phyloP scores from a whole-genome alignment of 2,888 invertebrate genomes.

The Dynastes hyllus region DNA sequence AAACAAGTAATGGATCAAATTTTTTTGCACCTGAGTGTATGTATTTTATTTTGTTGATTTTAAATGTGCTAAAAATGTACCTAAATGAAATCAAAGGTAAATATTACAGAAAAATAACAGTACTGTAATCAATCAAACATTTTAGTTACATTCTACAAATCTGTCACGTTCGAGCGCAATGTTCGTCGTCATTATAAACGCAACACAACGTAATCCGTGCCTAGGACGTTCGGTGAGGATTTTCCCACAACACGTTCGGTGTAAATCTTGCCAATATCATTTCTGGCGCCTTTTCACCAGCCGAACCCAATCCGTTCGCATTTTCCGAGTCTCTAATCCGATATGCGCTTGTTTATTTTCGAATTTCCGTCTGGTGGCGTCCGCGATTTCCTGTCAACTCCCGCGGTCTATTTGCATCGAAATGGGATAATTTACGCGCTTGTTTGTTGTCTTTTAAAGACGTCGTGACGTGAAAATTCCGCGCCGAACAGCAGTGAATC shows the following conservation, averaged over 20 bases:
- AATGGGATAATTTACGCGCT: conserved; percentile 25
- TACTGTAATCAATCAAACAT: no score
- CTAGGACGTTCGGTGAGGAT: neutral
- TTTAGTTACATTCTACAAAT: no score
- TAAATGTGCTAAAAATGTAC: no score
- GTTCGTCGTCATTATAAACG: no score
- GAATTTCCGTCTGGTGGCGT: neutral
- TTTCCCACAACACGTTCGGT: neutral
- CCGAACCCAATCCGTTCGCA: neutral
- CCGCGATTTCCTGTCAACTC: conserved; percentile 5
- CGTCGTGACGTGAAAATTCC: no score
- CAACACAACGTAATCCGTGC: neutral
- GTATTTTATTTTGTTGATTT: no score
- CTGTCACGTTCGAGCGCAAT: no score
- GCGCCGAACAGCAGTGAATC: no score
- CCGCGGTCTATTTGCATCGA: conserved; percentile 9
- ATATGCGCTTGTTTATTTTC: conserved; percentile 25
- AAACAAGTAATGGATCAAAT: no score
- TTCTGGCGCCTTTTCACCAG: neutral
- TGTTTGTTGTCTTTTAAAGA: neutral
- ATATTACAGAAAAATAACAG: no score
- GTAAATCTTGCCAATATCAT: conserved; percentile 1
- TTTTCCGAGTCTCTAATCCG: conserved; percentile 10
- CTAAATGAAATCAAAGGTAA: no score
- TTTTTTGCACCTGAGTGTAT: no score